Conservation (phyloP, 2,797 vertebrate species). For the Crenichthys baileyi region DNA sequence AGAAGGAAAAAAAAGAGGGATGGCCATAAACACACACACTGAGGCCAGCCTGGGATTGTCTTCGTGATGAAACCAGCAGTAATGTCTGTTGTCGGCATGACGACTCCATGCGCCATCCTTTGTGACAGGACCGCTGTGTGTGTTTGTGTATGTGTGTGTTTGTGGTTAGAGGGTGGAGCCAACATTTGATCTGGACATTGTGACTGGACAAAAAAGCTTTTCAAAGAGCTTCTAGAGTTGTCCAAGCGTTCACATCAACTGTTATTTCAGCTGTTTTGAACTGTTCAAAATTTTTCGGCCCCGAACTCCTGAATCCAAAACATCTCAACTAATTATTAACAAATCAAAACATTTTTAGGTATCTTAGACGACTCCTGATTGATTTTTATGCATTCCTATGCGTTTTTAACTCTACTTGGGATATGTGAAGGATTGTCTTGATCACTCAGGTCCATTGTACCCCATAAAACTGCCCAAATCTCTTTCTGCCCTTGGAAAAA, state of each 20-base stretch:
- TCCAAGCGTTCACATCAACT: not conserved
- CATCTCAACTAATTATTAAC: too few species aligned
- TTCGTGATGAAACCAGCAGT: constrained; percentile 81
- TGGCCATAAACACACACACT: constrained; percentile 38
- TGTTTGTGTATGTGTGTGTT: constrained; percentile 17
- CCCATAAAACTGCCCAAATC: too few species aligned
- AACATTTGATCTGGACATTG: constrained; percentile 47
- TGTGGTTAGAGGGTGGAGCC: not conserved
- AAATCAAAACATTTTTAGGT: too few species aligned
- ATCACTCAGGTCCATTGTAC: too few species aligned
- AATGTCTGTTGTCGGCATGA: constrained; percentile 78
- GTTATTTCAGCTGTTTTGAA: not conserved
- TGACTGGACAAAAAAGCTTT: not conserved
- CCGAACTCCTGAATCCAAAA: too few species aligned
- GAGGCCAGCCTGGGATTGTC: constrained; percentile 69
- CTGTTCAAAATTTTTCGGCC: too few species aligned
- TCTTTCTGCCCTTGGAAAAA: too few species aligned
- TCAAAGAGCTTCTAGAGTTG: not conserved
- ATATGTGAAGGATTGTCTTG: too few species aligned
- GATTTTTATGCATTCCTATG: too few species aligned
- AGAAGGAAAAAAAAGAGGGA: not conserved
- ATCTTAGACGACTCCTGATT: too few species aligned
- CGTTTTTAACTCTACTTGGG: too few species aligned
- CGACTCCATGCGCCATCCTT: constrained; percentile 73
- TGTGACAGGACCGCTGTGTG: constrained; percentile 49